Percentiles rank a stretch among this genome's conserved stretches.
Conservation (phyloP, 2,888 invertebrate species). For the Stegophylla sp. region DNA sequence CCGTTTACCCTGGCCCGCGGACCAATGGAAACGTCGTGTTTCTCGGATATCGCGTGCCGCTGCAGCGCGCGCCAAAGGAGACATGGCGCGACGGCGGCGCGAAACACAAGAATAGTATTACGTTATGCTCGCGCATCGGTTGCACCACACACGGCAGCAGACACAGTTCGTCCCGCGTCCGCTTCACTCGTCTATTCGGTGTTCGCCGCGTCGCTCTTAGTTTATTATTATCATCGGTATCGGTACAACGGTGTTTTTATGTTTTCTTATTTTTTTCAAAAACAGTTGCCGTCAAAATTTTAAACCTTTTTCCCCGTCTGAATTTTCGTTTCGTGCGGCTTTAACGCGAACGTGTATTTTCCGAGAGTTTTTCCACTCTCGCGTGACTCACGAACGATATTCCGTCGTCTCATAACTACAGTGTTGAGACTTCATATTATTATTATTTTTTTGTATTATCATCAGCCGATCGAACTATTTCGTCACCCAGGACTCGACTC, state of each 20-base stretch:
- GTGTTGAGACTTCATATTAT: no score
- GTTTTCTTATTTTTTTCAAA: background rate
- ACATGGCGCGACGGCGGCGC: background rate
- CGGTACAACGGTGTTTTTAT: background rate
- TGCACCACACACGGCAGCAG: background rate
- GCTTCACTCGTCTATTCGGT: background rate
- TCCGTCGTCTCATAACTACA: no score
- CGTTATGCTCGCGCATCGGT: background rate
- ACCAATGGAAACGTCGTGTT: slow-evolving; percentile 33
- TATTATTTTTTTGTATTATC: no score
- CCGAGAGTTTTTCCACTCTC: no score
- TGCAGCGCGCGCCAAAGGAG: slow-evolving; percentile 20
- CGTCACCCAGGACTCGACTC: no score
- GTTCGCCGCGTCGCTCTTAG: background rate
- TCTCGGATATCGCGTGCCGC: background rate
- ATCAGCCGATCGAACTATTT: no score
- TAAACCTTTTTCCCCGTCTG: background rate
- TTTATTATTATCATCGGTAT: background rate
- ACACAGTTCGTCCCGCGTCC: slow-evolving; percentile 6
- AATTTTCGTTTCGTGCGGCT: no score
- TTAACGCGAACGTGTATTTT: no score
- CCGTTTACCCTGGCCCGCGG: slow-evolving; percentile 41
- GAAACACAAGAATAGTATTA: slow-evolving; percentile 41
- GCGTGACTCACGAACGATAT: no score
- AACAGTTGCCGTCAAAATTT: background rate